A percentile compares a stretch with the other conserved stretches of the same genome.
These are phyloP conservation scores for Larimichthys polyactis DNA, from an alignment of 2,113 vertebrate genomes.

Conservation along the genomic window DNA sequence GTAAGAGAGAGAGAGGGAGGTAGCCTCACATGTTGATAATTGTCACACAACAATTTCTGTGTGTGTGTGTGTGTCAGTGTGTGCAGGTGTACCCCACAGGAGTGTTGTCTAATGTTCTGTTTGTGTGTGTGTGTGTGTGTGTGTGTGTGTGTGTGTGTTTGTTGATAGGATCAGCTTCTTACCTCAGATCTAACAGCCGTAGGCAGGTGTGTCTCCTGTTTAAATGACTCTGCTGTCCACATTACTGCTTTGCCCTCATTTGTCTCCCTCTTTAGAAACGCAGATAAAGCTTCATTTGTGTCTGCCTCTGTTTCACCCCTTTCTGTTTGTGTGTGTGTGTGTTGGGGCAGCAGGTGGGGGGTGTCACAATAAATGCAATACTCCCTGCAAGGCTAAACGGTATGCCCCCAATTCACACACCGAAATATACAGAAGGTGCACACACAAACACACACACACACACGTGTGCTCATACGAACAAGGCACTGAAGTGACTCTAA, in stretches of 20 bases:
- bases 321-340: constrained; percentile 12
- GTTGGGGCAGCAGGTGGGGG: background rate
- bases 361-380: constrained; percentile 77
- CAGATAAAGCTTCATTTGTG: constrained; percentile 13
- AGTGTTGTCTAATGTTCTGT: constrained; percentile 39
- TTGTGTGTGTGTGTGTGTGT: background rate
- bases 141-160: background rate
- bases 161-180: constrained; percentile 71
- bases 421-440: constrained; percentile 14
- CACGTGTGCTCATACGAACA: background rate
- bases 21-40: too few relatives aligned
- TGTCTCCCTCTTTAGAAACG: constrained; percentile 1
- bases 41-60: background rate
- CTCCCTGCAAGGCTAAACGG: constrained; percentile 51
- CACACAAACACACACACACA: constrained; percentile 29
- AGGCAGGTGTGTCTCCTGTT: constrained; percentile 67
- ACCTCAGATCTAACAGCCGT: constrained; percentile 75
- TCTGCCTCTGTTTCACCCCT: constrained; percentile 1
- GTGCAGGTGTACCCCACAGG: constrained; percentile 26
- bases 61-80: background rate
- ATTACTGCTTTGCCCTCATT: constrained; percentile 8
- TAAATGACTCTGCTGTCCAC: constrained; percentile 25
- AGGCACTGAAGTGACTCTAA: constrained; percentile 11
- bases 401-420: constrained; percentile 46
- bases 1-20: background rate